Base-by-base conservation (phyloP, 2,888 invertebrate genomes). In the Drosophila borborema region DNA sequence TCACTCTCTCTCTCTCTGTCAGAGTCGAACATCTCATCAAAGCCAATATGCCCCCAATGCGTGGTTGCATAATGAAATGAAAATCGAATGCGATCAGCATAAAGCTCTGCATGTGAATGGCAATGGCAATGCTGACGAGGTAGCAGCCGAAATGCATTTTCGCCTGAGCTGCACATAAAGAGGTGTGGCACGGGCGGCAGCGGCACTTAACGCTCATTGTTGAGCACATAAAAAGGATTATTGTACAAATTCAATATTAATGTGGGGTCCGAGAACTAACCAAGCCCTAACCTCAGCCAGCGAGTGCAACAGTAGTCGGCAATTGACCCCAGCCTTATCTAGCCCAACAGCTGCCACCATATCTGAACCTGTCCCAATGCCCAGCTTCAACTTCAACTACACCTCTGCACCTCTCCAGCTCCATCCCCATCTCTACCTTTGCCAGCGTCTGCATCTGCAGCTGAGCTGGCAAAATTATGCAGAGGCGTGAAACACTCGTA, bases 161-260 rank as follows among this genome's bases (percentile, higher is more conserved):
- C 49, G 64, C 31, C 56, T 65, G 79, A 85, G 86, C 81, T 83
- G 67, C 64, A 38, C 71, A 83, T 79, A 79, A 79, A 74, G 86
- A 56, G 64, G 40, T 46, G 64, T 36, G 74, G 74, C 86, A 83
- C 81, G 86, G 64, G 58, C 68, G 64, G 58, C 68, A 45, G 62
- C 54, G 65, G 67, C 87, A 86, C 86, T 86, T 82, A 86, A 74
- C 73, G 73, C 80, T 89, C 82, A 86, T 87, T 89, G 87, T 79
- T 73, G 74, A 80, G 63, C 79, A 81, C 84, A 85, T 88, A 86
- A 89, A 87, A 81, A 81, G 82, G 86, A 89, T 87, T 89, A 88
- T 86, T 82, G 83, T 81, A 80, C 81, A 89, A 88, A 86, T 87
- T 89, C 90, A 89, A 86, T 88, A 86, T 89, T 89, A 89, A 89